phyloP scores from a whole-genome alignment of 1,140 invertebrate species.

The Pogonomyrmex barbatus region DNA sequence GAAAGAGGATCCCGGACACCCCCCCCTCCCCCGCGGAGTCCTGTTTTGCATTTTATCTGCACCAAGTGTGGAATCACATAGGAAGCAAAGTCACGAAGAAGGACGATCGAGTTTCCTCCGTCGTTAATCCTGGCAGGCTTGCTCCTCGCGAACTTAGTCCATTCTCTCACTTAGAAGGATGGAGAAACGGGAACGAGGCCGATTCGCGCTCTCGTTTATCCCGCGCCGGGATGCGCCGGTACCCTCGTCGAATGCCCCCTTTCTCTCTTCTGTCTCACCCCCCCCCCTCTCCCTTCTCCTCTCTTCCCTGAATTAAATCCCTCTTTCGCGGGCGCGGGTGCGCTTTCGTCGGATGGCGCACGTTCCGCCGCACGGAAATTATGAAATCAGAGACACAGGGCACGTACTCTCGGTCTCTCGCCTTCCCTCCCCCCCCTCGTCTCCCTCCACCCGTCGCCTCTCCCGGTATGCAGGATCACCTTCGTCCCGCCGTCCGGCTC shows the following conservation, averaged over 20 bases:
- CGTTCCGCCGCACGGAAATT: conserved; percentile 80
- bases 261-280: no score
- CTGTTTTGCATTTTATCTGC: conserved; percentile 58
- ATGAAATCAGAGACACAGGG: conserved; percentile 82
- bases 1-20: conserved; percentile 7
- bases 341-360: conserved; percentile 63
- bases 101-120: conserved; percentile 51
- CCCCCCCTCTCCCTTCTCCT: no score
- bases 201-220: conserved; percentile 61
- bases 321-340: not conserved
- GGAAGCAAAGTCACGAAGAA: conserved; percentile 60
- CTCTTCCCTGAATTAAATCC: conserved; percentile 54
- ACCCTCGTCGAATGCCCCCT: conserved; percentile 59
- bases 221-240: conserved; percentile 34
- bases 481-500: conserved; percentile 45
- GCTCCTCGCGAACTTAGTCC: conserved; percentile 63
- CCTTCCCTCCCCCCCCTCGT: not conserved
- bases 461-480: conserved; percentile 64
- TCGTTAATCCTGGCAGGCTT: conserved; percentile 1
- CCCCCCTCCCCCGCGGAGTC: not conserved
- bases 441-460: not conserved
- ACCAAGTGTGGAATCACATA: conserved; percentile 25
- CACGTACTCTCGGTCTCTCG: conserved; percentile 74
- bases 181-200: not conserved
- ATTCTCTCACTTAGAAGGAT: conserved; percentile 36